Percentiles rank a stretch among this genome's conserved stretches.
These are phyloP conservation scores for Oegoconia quadripuncta DNA, from an alignment of 2,888 invertebrate species.

Conservation along the genomic window DNA sequence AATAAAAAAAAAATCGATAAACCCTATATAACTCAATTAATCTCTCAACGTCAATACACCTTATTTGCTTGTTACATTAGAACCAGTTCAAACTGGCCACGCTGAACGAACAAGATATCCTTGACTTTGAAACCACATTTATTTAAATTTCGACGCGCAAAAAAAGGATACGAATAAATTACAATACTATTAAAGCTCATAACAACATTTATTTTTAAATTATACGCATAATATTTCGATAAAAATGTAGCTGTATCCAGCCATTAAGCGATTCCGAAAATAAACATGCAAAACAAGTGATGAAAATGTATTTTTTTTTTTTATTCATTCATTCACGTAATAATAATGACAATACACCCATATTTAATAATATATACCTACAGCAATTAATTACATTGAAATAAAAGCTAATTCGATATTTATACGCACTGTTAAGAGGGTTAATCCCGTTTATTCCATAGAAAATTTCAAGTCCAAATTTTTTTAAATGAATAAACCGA, in stretches of 20 bases:
- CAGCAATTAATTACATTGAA: conserved; percentile 2
- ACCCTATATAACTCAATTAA: no score
- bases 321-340: neutral
- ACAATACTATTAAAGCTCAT: neutral
- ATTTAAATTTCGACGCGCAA: neutral
- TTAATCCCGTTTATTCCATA: no score
- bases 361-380: conserved; percentile 1
- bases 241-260: no score
- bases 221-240: no score
- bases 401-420: neutral
- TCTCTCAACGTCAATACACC: no score
- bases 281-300: no score
- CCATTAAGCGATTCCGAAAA: no score
- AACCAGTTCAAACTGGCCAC: neutral
- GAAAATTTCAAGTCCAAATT: no score
- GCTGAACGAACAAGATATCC: neutral
- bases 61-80: no score
- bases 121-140: conserved; percentile 2
- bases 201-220: no score
- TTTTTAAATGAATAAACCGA: no score
- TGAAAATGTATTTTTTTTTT: neutral
- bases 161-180: neutral
- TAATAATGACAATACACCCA: neutral
- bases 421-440: neutral
- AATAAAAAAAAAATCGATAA: no score